Base-by-base conservation (phyloP, 2,797 vertebrate genomes). In the Otus scops region DNA sequence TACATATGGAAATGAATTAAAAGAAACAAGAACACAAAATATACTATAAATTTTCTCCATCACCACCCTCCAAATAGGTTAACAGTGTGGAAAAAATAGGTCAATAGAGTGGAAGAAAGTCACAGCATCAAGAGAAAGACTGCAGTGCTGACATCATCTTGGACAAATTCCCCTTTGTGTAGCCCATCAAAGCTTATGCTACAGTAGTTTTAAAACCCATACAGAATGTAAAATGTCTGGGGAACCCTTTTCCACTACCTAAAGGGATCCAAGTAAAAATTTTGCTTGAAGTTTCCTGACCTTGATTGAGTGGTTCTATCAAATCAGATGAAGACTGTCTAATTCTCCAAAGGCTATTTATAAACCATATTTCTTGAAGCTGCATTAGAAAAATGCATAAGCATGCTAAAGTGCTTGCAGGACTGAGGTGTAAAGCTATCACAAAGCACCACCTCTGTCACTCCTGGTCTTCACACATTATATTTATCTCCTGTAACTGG, bases 281-380 rank as follows among this genome's bases (percentile, higher is more conserved):
- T 67, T 28, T 85, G 47, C 91, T 87, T 79, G 16, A 80, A 71
- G 32, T 89, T 87, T 85, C 56, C 85, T 50, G 77, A 82, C 71
- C 77, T 77, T 63, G 80, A 94, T 3, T 94, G 56, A 89, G 70
- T 82, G 39, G 32, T 70, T 89, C 67, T 83, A 60, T 60, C 77
- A 77, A 50, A 89, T 70, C 75, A 93, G 30, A 83, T 15, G 30
- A 70, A 83, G 28, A 64, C 10, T 22, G 68, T 27, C 47, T 76
- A 65, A 67, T 56, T 87, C 77, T 95, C 70, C 43, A 89, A 51
- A 95, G 77, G 51, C 45, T 95, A 82, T 85, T 94, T 87, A 93
- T 76, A 95, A 92, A 84, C 16, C 4, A 2, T 16, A 32, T 41
- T 91, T 92, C 77, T 93, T 87, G 86, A 93, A 90, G 54, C 13